Evolutionary conservation across 1,140 invertebrate species (phyloP).

Genomic region (Agrypnia vestita): DNA sequence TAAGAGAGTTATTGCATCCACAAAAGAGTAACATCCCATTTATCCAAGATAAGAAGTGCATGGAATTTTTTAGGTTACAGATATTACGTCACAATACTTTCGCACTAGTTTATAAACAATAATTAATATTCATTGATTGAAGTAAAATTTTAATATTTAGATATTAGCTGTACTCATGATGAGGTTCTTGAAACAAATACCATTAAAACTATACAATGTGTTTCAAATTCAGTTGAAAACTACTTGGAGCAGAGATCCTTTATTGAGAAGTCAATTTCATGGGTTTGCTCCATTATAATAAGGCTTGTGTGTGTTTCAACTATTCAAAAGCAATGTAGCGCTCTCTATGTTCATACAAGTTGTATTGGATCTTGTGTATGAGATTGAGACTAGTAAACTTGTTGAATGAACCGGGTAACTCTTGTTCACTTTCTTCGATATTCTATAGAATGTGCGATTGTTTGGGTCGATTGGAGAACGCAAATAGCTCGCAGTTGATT

Average conservation of each 20-base stretch:
- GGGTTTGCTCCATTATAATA: constrained; percentile 3
- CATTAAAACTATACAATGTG: constrained; percentile 3
- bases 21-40: no score
- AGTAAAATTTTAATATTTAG: no score
- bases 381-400: constrained; percentile 22
- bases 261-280: constrained; percentile 14
- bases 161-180: no score
- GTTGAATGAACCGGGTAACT: constrained; percentile 35
- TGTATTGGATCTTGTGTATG: constrained; percentile 39
- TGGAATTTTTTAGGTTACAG: no score
- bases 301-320: constrained; percentile 12
- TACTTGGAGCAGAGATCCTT: background rate
- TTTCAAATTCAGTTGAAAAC: constrained; percentile 2
- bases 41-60: no score
- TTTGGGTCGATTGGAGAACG: no score
- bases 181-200: background rate
- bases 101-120: no score
- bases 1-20: no score
- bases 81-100: no score
- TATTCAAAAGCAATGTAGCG: constrained; percentile 14
- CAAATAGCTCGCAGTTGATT: no score
- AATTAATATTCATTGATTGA: no score
- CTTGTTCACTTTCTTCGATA: constrained; percentile 15
- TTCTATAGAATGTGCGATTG: no score
- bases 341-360: constrained; percentile 24